Evolutionary conservation across 2,113 vertebrate genomes (phyloP).

Genomic region (Larimichthys crocea): DNA sequence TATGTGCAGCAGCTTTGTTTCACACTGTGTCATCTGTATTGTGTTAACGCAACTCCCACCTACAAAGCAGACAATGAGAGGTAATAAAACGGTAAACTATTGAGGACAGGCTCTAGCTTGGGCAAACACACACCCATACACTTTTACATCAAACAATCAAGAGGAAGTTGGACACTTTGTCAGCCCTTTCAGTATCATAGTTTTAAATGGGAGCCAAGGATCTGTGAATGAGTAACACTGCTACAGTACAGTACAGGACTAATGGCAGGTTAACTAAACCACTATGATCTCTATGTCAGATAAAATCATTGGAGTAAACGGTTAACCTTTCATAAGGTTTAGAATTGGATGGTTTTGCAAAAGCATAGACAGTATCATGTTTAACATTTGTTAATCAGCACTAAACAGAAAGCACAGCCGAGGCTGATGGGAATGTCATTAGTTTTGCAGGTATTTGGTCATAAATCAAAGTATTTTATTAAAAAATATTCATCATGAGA

Average conservation of each 20-base stretch:
- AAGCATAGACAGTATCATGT: neutral
- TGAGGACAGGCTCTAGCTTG: slow-evolving; percentile 22
- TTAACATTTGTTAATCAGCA: neutral
- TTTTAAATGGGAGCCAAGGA: neutral
- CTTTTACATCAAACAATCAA: slow-evolving; percentile 12
- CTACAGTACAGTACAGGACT: neutral
- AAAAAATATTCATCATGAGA: too few relatives aligned
- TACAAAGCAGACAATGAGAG: slow-evolving; percentile 44
- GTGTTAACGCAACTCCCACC: slow-evolving; percentile 9
- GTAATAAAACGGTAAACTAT: slow-evolving; percentile 30
- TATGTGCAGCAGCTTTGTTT: slow-evolving; percentile 13
- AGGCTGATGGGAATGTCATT: neutral
- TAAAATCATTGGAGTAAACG: neutral
- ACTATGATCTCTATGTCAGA: neutral
- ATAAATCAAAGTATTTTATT: neutral
- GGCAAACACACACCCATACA: slow-evolving; percentile 14
- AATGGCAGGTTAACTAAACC: neutral
- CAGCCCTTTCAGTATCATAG: neutral
- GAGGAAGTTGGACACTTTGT: neutral
- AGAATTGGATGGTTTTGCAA: neutral
- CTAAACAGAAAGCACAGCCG: too few relatives aligned
- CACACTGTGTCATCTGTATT: slow-evolving; percentile 2
- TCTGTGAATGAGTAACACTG: slow-evolving; percentile 26
- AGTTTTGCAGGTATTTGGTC: neutral
- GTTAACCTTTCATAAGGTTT: neutral